A percentile compares a stretch with the other conserved stretches of the same genome.
Conservation (phyloP, 53 echinoderm and acorn worm genomes). For the Glandiceps talaboti region DNA sequence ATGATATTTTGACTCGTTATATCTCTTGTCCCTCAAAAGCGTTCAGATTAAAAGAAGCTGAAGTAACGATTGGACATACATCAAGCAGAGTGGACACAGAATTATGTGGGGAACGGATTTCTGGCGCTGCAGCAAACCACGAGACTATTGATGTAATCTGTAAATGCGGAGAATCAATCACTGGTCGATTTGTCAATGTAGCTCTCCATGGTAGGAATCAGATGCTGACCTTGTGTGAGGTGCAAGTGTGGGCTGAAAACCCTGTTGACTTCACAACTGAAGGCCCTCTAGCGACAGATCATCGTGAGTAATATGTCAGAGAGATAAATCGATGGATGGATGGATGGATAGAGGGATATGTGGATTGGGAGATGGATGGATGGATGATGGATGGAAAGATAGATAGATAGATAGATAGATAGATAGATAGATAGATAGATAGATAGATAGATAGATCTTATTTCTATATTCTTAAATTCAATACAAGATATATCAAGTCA, state of each 20-base stretch:
- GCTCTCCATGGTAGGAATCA: neutral
- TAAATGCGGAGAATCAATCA: constrained; percentile 13
- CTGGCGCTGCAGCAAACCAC: constrained; percentile 8
- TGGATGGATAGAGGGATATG: too few relatives aligned
- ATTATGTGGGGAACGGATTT: constrained; percentile 6
- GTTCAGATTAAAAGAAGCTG: constrained; percentile 6
- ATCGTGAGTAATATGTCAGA: neutral
- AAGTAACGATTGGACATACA: constrained; percentile 5
- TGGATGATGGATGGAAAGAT: too few relatives aligned
- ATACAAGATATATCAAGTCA: too few relatives aligned
- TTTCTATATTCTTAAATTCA: too few relatives aligned
- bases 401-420: too few relatives aligned
- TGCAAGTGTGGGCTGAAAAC: neutral
- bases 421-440: too few relatives aligned
- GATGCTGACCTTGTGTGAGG: neutral
- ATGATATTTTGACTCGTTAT: too few relatives aligned
- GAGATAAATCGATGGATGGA: too few relatives aligned
- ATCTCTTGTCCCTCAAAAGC: too few relatives aligned
- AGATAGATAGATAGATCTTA: too few relatives aligned
- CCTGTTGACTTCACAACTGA: neutral
- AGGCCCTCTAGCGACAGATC: neutral
- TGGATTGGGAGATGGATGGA: too few relatives aligned
- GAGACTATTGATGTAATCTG: neutral
- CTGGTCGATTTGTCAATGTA: constrained; percentile 2
- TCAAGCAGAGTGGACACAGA: neutral